Evolutionary conservation across 2,113 vertebrate genomes (phyloP).

Genomic region (Potamarius usumacintae): DNA sequence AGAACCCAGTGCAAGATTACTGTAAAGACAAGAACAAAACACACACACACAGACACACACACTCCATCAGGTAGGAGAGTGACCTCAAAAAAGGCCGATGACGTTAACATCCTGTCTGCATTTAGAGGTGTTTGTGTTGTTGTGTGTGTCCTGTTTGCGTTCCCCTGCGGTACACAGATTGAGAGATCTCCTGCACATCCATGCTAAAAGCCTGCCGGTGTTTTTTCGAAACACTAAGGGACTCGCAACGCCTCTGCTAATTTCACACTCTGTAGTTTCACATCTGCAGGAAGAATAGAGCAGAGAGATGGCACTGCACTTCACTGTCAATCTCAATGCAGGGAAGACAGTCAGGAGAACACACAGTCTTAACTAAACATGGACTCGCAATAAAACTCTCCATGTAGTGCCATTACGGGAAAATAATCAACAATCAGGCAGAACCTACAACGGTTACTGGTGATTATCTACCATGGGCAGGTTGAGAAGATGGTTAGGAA

Average conservation of each 20-base stretch:
- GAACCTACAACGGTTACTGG: not conserved
- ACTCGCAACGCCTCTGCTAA: constrained; percentile 17
- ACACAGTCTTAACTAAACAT: not conserved
- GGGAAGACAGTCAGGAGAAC: not conserved
- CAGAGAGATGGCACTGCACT: not conserved
- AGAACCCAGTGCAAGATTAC: not conserved
- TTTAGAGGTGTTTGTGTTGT: constrained; percentile 17
- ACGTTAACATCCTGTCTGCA: constrained; percentile 42
- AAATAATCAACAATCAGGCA: not conserved
- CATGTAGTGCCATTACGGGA: not conserved
- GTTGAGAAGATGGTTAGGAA: not conserved
- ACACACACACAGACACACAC: not conserved
- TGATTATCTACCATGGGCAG: not conserved
- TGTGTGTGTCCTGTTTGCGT: not conserved
- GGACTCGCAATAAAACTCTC: not conserved
- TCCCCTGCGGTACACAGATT: constrained; percentile 17
- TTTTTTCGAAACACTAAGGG: constrained; percentile 7
- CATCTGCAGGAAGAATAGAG: constrained; percentile 23
- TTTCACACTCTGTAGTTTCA: constrained; percentile 45
- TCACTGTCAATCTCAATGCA: not conserved
- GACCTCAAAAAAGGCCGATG: constrained; percentile 12
- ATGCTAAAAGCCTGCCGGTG: constrained; percentile 51
- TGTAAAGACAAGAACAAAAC: not conserved
- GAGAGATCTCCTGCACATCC: constrained; percentile 30
- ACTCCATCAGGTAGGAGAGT: not conserved